These are phyloP conservation scores for Rhynchotus rufescens DNA, from an alignment of 2,797 vertebrate genomes.

Conservation along the genomic window DNA sequence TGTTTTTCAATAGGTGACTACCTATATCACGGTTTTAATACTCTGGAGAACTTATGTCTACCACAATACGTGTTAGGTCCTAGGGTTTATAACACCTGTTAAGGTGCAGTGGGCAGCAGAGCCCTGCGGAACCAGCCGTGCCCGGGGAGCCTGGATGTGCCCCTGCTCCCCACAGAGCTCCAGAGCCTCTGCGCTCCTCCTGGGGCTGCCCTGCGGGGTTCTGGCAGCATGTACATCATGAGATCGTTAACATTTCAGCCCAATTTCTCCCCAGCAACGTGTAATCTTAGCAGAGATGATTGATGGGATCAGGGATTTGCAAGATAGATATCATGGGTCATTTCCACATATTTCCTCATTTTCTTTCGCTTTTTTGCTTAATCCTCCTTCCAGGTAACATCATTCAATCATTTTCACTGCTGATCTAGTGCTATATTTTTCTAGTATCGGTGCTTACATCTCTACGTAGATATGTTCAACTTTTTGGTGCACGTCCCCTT, in stretches of 20 bases:
- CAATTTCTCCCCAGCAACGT: conserved; percentile 31
- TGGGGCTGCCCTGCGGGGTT: conserved; percentile 1
- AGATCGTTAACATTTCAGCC: conserved; percentile 60
- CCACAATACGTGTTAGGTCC: not conserved
- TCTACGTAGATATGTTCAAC: not conserved
- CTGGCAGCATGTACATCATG: conserved; percentile 52
- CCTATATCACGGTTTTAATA: not conserved
- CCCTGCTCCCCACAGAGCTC: not conserved
- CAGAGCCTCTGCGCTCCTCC: not conserved
- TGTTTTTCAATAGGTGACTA: not conserved
- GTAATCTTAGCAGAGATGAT: conserved; percentile 43
- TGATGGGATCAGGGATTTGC: not conserved
- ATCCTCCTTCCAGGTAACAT: conserved; percentile 28
- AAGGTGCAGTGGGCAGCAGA: not conserved
- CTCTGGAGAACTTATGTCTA: not conserved
- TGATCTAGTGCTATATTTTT: not conserved
- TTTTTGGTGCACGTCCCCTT: not conserved
- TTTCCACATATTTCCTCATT: conserved; percentile 44
- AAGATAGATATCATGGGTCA: conserved; percentile 31
- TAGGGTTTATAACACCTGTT: not conserved
- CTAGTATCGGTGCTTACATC: not conserved
- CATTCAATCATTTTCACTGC: conserved; percentile 47
- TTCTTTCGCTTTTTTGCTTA: conserved; percentile 43
- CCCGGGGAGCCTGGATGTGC: too few species aligned
- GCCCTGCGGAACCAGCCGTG: too few species aligned